These are phyloP conservation scores for Sebastes taczanowskii DNA, from an alignment of 2,797 vertebrate species.

Conservation along the genomic window DNA sequence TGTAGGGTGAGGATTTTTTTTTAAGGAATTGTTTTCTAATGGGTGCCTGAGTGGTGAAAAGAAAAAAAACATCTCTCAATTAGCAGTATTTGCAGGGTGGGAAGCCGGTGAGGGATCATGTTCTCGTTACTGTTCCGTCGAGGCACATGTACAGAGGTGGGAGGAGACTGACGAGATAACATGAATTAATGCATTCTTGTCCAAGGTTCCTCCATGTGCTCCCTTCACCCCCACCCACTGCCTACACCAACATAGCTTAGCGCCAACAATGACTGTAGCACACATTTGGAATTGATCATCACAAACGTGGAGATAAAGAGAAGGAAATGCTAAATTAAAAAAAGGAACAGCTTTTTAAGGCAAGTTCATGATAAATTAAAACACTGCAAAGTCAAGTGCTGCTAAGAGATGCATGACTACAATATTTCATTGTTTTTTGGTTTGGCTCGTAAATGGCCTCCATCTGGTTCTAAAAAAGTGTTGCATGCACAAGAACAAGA, in stretches of 20 bases:
- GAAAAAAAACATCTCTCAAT: background rate
- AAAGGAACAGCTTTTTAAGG: conserved; percentile 8
- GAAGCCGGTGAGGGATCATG: background rate
- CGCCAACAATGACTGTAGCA: background rate
- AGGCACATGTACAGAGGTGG: background rate
- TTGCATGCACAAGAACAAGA: conserved; percentile 70
- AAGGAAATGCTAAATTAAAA: background rate
- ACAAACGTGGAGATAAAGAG: background rate
- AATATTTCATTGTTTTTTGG: conserved; percentile 59
- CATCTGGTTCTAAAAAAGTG: conserved; percentile 57
- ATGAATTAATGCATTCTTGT: background rate
- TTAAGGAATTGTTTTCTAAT: background rate
- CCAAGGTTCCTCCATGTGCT: background rate
- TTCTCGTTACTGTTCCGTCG: background rate
- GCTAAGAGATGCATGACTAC: conserved; percentile 70
- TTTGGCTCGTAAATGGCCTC: conserved; percentile 67
- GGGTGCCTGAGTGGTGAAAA: background rate
- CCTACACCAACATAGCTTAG: background rate
- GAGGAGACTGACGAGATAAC: background rate
- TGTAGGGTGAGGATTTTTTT: background rate
- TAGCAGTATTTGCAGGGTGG: background rate
- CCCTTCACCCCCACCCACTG: too few species aligned
- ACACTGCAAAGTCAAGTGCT: conserved; percentile 65
- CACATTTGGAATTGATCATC: background rate
- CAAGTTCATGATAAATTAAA: conserved; percentile 34